Conservation (phyloP, 1,140 invertebrate genomes). For the Octopus bimaculoides region DNA sequence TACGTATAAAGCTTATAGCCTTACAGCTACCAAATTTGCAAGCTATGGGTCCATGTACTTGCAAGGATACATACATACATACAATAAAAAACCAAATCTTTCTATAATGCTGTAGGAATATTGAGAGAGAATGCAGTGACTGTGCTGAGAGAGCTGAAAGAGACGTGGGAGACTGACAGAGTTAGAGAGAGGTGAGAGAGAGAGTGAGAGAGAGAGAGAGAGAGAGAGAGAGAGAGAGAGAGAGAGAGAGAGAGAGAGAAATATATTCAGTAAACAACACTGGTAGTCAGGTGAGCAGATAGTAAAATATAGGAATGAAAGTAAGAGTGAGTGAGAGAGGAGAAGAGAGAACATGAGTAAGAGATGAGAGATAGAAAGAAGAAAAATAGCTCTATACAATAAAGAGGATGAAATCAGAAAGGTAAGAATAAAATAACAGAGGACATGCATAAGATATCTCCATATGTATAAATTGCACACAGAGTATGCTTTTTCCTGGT, state of each 20-base stretch:
- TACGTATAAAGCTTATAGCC: too few relatives aligned
- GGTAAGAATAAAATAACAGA: background rate
- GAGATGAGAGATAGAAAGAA: background rate
- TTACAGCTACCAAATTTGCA: too few relatives aligned
- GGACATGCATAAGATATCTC: too few relatives aligned
- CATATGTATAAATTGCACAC: too few relatives aligned
- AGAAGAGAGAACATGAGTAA: conserved; percentile 1
- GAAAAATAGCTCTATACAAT: background rate
- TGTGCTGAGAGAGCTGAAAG: background rate
- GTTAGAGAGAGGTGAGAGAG: background rate
- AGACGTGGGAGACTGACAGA: conserved; percentile 1
- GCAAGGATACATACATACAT: too few relatives aligned
- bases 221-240: conserved; percentile 1
- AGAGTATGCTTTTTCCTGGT: too few relatives aligned
- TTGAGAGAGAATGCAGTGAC: background rate
- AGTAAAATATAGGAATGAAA: background rate
- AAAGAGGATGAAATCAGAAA: background rate
- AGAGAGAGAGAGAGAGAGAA: conserved; percentile 9
- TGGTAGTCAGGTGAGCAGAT: background rate
- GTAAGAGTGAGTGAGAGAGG: background rate
- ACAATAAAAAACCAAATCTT: too few relatives aligned
- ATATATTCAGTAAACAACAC: background rate
- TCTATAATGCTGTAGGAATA: too few relatives aligned
- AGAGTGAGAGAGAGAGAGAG: conserved; percentile 5
- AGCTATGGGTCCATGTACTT: too few relatives aligned